Percentiles rank a stretch among this genome's conserved stretches.
Conservation (phyloP, 1,140 invertebrate species). For the Dendrolimus punctatus region DNA sequence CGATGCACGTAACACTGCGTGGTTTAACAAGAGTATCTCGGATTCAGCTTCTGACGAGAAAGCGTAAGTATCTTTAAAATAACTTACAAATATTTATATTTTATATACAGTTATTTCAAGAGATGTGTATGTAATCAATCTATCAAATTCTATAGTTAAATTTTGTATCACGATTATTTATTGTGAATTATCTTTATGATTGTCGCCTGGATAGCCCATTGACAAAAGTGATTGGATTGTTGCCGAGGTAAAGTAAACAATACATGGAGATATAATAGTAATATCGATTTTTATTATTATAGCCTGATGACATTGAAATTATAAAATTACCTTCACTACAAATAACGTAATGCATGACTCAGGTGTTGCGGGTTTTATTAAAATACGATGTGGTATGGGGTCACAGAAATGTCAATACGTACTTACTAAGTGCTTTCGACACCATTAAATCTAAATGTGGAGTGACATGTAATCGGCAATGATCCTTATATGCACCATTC, state of each 20-base stretch:
- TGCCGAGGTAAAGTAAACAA: slow-evolving; percentile 84
- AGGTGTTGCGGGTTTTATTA: too few species aligned
- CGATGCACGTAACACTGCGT: slow-evolving; percentile 89
- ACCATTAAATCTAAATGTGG: too few species aligned
- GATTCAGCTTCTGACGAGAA: slow-evolving; percentile 79
- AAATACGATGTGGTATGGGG: too few species aligned
- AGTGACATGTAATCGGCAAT: too few species aligned
- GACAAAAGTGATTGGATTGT: slow-evolving; percentile 85
- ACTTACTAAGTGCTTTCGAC: too few species aligned
- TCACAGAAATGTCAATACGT: too few species aligned
- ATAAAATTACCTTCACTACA: too few species aligned
- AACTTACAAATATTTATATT: not conserved
- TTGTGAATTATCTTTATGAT: slow-evolving; percentile 21
- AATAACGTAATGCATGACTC: too few species aligned
- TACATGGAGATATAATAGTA: too few species aligned
- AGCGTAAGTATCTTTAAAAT: slow-evolving; percentile 42
- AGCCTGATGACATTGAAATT: too few species aligned
- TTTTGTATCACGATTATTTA: slow-evolving; percentile 34
- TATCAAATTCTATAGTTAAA: not conserved
- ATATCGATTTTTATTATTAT: too few species aligned
- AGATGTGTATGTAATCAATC: slow-evolving; percentile 1
- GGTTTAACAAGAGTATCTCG: slow-evolving; percentile 84
- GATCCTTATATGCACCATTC: too few species aligned
- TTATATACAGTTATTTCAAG: not conserved
- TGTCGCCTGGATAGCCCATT: slow-evolving; percentile 78